Evolutionary conservation across 2,113 vertebrate species (phyloP).

Genomic region (Pomatorhinus ruficollis): DNA sequence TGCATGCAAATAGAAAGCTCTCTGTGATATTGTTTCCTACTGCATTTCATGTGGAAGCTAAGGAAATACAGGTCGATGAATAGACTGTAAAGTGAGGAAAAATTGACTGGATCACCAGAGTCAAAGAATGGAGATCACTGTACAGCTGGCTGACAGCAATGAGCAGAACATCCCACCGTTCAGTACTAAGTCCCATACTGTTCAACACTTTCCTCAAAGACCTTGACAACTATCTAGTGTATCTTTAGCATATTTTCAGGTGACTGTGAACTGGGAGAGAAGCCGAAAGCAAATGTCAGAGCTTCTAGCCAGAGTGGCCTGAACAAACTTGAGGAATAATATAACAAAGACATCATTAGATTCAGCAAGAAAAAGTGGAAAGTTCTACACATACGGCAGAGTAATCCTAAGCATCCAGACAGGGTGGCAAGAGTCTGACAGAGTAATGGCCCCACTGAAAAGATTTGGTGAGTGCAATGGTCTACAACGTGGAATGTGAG

Average conservation of each 20-base stretch:
- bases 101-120: not conserved
- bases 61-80: not conserved
- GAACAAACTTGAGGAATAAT: not conserved
- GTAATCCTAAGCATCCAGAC: not conserved
- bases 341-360: not conserved
- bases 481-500: not conserved
- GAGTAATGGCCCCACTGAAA: not conserved
- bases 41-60: not conserved
- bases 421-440: not conserved
- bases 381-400: not conserved
- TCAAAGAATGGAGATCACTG: not conserved
- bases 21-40: not conserved
- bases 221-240: rapidly evolving
- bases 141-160: not conserved
- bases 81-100: not conserved
- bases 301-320: not conserved
- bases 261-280: not conserved
- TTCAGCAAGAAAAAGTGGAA: not conserved
- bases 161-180: not conserved
- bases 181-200: not conserved
- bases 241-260: not conserved
- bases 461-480: not conserved
- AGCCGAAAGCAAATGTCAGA: not conserved
- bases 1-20: not conserved
- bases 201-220: not conserved